These are phyloP conservation scores for Thalassophryne amazonica DNA, from an alignment of 2,797 vertebrate genomes.

Conservation along the genomic window DNA sequence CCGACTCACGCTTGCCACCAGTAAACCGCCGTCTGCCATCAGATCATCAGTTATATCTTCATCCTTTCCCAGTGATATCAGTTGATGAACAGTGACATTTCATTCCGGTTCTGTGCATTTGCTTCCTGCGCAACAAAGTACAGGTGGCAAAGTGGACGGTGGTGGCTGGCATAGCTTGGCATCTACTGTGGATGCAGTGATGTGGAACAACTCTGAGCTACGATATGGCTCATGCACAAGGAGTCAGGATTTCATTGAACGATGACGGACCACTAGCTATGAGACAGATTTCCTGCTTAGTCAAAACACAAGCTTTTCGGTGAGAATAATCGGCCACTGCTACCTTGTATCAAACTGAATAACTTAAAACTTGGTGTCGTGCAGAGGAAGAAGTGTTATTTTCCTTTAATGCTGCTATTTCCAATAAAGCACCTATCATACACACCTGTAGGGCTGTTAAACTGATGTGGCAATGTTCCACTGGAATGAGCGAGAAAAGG, in stretches of 20 bases:
- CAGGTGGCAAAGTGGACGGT: too few species aligned
- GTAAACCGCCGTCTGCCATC: conserved; percentile 30
- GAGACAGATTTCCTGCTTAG: conserved; percentile 42
- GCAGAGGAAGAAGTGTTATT: conserved; percentile 9
- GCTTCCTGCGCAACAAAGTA: conserved; percentile 23
- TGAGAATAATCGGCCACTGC: conserved; percentile 42
- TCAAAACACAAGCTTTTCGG: conserved; percentile 24
- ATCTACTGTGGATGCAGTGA: background rate
- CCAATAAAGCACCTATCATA: conserved; percentile 1
- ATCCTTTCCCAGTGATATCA: conserved; percentile 42
- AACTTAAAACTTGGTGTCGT: conserved; percentile 14
- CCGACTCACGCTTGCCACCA: conserved; percentile 16
- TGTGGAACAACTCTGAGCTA: conserved; percentile 33
- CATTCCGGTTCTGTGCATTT: conserved; percentile 43
- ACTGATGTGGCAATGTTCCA: background rate
- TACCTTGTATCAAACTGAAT: conserved; percentile 27
- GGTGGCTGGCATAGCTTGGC: too few species aligned
- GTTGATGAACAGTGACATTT: conserved; percentile 67
- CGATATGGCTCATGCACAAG: conserved; percentile 30
- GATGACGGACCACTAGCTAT: conserved; percentile 15
- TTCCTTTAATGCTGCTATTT: conserved; percentile 13
- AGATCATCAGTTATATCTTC: conserved; percentile 38
- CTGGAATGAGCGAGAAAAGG: too few species aligned
- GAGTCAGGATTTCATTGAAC: conserved; percentile 21
- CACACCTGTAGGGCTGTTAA: background rate